A percentile compares a stretch with the other conserved stretches of the same genome.
Evolutionary conservation across 1,140 invertebrate genomes (phyloP).

Genomic region (Asobara japonica): DNA sequence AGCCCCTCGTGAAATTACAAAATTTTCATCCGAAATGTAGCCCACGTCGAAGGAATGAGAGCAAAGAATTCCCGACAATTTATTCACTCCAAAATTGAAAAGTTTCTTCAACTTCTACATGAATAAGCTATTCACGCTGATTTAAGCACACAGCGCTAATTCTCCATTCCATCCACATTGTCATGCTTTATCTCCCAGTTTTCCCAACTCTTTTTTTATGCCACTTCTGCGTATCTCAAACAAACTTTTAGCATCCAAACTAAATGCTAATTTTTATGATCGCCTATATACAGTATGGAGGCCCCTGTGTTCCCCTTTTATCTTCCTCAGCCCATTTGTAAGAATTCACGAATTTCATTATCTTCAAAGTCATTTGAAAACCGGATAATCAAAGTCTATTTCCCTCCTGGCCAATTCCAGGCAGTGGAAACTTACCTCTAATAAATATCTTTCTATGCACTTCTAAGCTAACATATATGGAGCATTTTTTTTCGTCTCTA

Average conservation of each 20-base stretch:
- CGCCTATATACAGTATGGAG: neutral
- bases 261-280: constrained; percentile 21
- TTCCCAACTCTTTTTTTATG: neutral
- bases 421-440: neutral
- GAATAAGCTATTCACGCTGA: neutral
- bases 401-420: neutral
- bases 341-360: constrained; percentile 19
- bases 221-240: neutral
- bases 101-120: neutral
- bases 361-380: neutral
- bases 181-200: constrained; percentile 9
- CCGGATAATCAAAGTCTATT: neutral
- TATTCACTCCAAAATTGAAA: neutral
- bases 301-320: neutral
- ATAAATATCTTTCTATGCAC: too few relatives aligned
- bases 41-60: too few relatives aligned
- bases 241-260: constrained; percentile 6
- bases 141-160: neutral
- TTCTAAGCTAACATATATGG: too few relatives aligned
- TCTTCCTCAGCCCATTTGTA: neutral
- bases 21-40: too few relatives aligned
- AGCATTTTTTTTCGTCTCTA: too few relatives aligned
- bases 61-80: neutral
- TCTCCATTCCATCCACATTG: constrained; percentile 10
- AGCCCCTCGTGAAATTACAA: too few relatives aligned